phyloP scores from a whole-genome alignment of 2,797 vertebrate species.

The Enteromius thamalakanensis region DNA sequence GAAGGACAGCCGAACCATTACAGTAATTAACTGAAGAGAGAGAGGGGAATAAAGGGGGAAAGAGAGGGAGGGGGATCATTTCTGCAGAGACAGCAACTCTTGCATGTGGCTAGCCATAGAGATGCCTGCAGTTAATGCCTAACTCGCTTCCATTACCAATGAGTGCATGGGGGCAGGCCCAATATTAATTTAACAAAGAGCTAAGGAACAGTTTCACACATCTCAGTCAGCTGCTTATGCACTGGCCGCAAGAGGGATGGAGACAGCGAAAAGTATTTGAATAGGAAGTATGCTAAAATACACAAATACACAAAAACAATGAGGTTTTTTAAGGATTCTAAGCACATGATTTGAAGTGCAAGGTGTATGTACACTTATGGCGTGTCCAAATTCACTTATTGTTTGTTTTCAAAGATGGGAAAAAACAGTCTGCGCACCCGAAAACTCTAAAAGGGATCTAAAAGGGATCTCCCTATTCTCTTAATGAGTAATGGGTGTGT shows the following conservation, averaged over 20 bases:
- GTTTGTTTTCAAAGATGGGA: too few species aligned
- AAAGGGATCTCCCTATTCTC: too few species aligned
- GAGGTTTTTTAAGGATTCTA: too few species aligned
- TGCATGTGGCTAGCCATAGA: constrained; percentile 62
- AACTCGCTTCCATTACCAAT: constrained; percentile 81
- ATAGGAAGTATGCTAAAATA: background rate
- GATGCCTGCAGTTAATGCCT: constrained; percentile 76
- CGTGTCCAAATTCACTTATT: too few species aligned
- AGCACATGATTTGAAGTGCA: too few species aligned
- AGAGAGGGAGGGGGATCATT: constrained; percentile 64
- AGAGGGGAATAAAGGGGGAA: constrained; percentile 48
- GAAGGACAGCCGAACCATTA: constrained; percentile 61
- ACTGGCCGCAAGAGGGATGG: background rate
- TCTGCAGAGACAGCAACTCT: constrained; percentile 78
- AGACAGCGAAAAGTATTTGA: constrained; percentile 23
- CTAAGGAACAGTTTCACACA: constrained; percentile 65
- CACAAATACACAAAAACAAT: background rate
- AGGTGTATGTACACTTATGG: too few species aligned
- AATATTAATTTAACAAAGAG: constrained; percentile 81
- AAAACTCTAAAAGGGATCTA: too few species aligned
- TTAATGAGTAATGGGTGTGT: too few species aligned
- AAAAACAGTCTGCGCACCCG: too few species aligned
- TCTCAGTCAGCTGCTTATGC: constrained; percentile 25
- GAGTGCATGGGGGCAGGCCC: constrained; percentile 70
- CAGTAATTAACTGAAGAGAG: constrained; percentile 60